Conservation (phyloP, 2,888 invertebrate genomes). For the Micoletzkya japonica region DNA sequence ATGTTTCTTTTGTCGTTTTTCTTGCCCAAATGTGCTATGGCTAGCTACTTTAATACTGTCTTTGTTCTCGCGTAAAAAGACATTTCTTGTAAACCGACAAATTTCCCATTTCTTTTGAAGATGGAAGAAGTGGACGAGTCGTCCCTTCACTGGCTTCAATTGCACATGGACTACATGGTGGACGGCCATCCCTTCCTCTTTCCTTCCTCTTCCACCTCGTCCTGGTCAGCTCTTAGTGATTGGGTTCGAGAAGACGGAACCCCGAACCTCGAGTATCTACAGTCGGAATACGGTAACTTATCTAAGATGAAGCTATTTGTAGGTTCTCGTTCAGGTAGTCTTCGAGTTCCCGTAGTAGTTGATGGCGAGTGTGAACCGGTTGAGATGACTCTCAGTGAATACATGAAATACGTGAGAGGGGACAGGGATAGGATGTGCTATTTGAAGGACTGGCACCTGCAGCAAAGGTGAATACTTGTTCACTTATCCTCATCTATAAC, state of each 20-base stretch:
- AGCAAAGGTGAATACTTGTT: slow-evolving; percentile 35
- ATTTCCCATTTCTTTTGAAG: too few species aligned
- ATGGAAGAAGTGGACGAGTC: too few species aligned
- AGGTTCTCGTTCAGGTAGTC: slow-evolving; percentile 35
- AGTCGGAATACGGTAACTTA: slow-evolving; percentile 35
- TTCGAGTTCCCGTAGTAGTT: slow-evolving; percentile 40
- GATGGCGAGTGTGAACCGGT: slow-evolving; percentile 28
- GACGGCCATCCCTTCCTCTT: slow-evolving; percentile 38
- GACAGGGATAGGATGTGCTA: slow-evolving; percentile 32
- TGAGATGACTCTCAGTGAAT: slow-evolving; percentile 25
- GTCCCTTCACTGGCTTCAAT: slow-evolving; percentile 29
- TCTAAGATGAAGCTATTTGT: background rate
- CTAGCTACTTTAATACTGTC: too few species aligned
- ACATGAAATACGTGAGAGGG: slow-evolving; percentile 30
- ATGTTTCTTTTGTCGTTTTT: too few species aligned
- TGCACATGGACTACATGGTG: slow-evolving; percentile 36
- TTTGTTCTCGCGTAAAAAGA: too few species aligned
- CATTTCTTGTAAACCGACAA: too few species aligned
- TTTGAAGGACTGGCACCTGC: slow-evolving; percentile 60
- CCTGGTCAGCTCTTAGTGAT: slow-evolving; percentile 38
- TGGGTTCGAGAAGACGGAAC: slow-evolving; percentile 40
- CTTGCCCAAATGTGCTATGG: too few species aligned
- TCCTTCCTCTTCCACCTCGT: slow-evolving; percentile 29
- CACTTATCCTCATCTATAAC: too few species aligned
- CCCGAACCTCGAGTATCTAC: slow-evolving; percentile 40